A percentile compares a stretch with the other conserved stretches of the same genome.
phyloP scores from a whole-genome alignment of 2,888 invertebrate genomes.

The Heteropelma amictum region DNA sequence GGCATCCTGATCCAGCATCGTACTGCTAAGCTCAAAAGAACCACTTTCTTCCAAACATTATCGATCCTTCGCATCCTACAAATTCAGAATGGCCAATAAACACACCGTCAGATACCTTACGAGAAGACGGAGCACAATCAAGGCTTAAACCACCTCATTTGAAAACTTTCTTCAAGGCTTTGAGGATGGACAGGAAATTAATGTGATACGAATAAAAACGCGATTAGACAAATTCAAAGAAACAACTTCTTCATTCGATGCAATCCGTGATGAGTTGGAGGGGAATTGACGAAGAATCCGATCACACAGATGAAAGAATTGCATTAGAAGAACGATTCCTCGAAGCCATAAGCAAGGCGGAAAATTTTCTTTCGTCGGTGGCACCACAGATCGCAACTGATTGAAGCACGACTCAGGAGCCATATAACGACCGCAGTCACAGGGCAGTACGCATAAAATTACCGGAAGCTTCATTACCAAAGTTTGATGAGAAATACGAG shows the following conservation, averaged over 20 bases:
- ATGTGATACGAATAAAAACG: neutral
- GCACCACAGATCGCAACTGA: neutral
- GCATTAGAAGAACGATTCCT: neutral
- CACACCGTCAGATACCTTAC: neutral
- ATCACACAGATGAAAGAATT: neutral
- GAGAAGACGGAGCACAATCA: neutral
- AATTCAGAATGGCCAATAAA: neutral
- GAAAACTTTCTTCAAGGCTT: neutral
- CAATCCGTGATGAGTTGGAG: conserved; percentile 2
- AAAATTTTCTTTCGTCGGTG: neutral
- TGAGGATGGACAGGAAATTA: neutral
- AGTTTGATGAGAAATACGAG: no score
- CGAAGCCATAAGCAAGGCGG: neutral
- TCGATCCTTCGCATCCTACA: neutral
- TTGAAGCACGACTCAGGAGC: no score
- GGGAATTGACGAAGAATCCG: neutral
- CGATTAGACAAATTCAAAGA: neutral
- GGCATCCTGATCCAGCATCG: no score
- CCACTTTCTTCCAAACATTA: no score
- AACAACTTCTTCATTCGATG: neutral
- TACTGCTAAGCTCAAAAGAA: neutral
- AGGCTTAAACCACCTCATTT: neutral
- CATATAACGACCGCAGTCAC: neutral
- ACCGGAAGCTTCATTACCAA: neutral
- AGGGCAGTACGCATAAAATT: neutral